These are phyloP conservation scores for Aeoliscus strigatus DNA, from an alignment of 2,797 vertebrate species.

Conservation along the genomic window DNA sequence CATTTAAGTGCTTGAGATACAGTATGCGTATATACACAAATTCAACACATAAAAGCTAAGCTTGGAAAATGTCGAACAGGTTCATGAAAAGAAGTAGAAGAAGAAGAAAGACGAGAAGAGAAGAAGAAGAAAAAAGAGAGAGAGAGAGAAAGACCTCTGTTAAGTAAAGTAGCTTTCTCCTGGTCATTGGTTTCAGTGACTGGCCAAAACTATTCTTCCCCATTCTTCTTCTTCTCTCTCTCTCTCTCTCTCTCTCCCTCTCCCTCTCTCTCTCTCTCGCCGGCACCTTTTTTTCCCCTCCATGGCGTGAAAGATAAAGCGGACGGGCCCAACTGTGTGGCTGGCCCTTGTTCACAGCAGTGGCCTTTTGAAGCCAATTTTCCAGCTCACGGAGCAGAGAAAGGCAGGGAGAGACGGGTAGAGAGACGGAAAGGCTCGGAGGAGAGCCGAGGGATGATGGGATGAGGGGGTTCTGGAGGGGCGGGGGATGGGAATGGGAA, in stretches of 20 bases:
- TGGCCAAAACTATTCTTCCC: conserved; percentile 79
- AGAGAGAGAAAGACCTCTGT: conserved; percentile 53
- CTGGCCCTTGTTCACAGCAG: conserved; percentile 83
- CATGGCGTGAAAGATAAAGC: conserved; percentile 78
- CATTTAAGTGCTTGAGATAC: not conserved
- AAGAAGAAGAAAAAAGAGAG: conserved; percentile 8
- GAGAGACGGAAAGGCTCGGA: conserved; percentile 54
- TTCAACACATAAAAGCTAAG: not conserved
- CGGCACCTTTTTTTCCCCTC: conserved; percentile 55
- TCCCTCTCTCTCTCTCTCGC: conserved; percentile 39
- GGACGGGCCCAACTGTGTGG: conserved; percentile 77
- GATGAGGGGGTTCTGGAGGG: conserved; percentile 25
- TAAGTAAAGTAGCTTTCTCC: conserved; percentile 78
- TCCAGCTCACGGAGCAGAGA: conserved; percentile 82
- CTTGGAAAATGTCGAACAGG: conserved; percentile 26
- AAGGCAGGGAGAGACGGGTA: conserved; percentile 61
- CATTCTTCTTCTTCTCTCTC: conserved; percentile 63
- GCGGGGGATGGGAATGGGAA: conserved; percentile 33
- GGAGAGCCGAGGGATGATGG: conserved; percentile 51
- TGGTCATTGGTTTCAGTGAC: conserved; percentile 82
- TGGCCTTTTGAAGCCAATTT: conserved; percentile 83
- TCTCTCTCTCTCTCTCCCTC: conserved; percentile 48
- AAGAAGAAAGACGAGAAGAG: conserved; percentile 8
- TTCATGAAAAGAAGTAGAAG: conserved; percentile 13
- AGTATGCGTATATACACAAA: not conserved